A percentile compares a stretch with the other conserved stretches of the same genome.
Evolutionary conservation across 2,113 vertebrate genomes (phyloP).

Genomic region (Boulengerochromis microlepis): DNA sequence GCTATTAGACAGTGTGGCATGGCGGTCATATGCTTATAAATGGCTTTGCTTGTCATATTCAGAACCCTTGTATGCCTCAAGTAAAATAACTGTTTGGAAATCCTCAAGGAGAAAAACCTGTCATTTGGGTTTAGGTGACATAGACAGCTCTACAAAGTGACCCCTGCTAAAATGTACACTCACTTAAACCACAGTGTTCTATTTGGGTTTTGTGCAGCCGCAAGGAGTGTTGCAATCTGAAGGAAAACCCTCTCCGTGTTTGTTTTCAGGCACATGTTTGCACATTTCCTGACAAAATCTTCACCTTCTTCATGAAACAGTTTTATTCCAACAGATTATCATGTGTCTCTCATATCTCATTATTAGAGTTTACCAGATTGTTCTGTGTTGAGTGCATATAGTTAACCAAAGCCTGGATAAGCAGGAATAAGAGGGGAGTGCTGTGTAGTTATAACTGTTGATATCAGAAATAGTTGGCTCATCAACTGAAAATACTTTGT

Average conservation of each 20-base stretch:
- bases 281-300: not conserved
- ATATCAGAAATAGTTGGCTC: not conserved
- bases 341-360: not conserved
- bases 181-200: constrained; percentile 21
- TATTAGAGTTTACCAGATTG: not conserved
- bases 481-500: not conserved
- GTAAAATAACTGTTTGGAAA: not conserved
- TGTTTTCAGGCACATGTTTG: constrained; percentile 7
- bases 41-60: not conserved
- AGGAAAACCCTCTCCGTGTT: not conserved
- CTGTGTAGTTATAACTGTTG: not conserved
- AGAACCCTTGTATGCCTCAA: not conserved
- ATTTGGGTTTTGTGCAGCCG: not conserved
- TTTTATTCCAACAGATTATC: not conserved
- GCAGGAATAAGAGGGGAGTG: not conserved
- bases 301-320: not conserved
- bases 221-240: constrained; percentile 1
- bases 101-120: not conserved
- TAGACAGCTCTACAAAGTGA: not conserved
- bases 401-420: not conserved
- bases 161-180: not conserved
- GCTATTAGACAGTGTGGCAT: not conserved
- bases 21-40: not conserved
- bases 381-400: not conserved
- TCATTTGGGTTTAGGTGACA: not conserved